Conservation (phyloP, 30 jellyfish, hydroid and myxozoan genomes). For the Nemopilema nomurai region DNA sequence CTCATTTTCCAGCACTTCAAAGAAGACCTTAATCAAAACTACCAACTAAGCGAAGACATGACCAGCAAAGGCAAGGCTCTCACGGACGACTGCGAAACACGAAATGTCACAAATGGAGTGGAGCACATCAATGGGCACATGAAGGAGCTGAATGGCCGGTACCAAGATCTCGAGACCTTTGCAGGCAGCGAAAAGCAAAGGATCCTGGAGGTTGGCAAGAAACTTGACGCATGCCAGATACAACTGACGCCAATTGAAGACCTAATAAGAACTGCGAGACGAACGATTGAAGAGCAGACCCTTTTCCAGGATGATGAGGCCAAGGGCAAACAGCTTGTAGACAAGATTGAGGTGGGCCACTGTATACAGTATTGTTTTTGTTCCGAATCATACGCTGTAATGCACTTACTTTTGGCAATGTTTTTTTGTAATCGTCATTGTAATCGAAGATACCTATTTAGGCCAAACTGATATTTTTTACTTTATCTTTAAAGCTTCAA, state of each 20-base stretch:
- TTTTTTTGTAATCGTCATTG: no score
- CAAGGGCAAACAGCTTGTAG: constrained; percentile 60
- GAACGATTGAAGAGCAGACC: constrained; percentile 43
- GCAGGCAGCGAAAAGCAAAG: constrained; percentile 68
- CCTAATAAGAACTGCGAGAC: constrained; percentile 59
- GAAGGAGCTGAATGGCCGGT: constrained; percentile 64
- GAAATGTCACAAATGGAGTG: constrained; percentile 76
- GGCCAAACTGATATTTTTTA: no score
- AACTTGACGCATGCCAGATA: constrained; percentile 71
- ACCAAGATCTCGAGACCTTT: constrained; percentile 65
- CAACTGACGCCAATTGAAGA: constrained; percentile 79
- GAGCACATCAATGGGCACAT: constrained; percentile 72
- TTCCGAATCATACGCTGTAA: no score
- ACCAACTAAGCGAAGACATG: constrained; percentile 42
- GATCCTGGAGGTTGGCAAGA: constrained; percentile 54
- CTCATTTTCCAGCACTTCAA: constrained; percentile 68
- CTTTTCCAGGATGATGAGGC: constrained; percentile 79
- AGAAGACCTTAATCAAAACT: constrained; percentile 73
- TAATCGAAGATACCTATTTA: no score
- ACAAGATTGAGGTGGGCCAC: constrained; percentile 62
- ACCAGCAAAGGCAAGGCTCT: constrained; percentile 59
- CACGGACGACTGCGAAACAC: constrained; percentile 41
- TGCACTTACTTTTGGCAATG: no score
- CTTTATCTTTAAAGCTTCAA: no score
- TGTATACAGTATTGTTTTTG: no score